Percentiles rank a stretch among this genome's conserved stretches.
phyloP scores from a whole-genome alignment of 2,888 invertebrate species.

The Halocaridina rubra region DNA sequence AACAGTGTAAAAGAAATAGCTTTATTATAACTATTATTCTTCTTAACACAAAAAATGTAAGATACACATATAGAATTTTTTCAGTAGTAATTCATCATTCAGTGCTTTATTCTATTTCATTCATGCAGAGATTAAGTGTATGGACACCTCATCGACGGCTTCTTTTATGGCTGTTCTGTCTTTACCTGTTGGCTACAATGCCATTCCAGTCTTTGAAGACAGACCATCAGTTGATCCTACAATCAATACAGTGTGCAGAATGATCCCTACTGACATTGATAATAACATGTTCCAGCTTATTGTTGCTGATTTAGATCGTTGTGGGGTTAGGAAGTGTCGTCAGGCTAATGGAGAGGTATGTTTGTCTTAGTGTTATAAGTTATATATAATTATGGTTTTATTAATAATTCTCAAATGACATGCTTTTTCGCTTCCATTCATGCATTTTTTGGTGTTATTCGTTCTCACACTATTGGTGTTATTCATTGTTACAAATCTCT shows the following conservation, averaged over 20 bases:
- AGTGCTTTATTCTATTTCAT: neutral
- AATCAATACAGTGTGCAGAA: slow-evolving; percentile 54
- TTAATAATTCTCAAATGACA: neutral
- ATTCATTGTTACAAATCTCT: too few species aligned
- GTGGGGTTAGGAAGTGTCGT: slow-evolving; percentile 47
- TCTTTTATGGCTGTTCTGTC: slow-evolving; percentile 53
- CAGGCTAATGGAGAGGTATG: slow-evolving; percentile 57
- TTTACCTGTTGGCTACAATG: slow-evolving; percentile 35
- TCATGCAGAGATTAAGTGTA: slow-evolving; percentile 54
- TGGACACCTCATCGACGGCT: slow-evolving; percentile 20
- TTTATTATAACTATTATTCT: neutral
- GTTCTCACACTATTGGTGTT: too few species aligned
- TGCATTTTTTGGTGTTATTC: too few species aligned
- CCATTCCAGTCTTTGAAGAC: slow-evolving; percentile 59
- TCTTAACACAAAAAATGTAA: neutral
- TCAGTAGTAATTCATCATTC: neutral
- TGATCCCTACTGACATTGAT: slow-evolving; percentile 43
- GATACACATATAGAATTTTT: neutral
- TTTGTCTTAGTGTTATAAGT: too few species aligned
- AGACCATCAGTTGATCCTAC: slow-evolving; percentile 52
- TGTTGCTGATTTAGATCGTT: slow-evolving; percentile 50
- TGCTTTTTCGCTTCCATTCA: neutral
- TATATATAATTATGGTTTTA: neutral
- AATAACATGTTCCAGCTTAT: slow-evolving; percentile 54
- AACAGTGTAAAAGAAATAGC: neutral